These are phyloP conservation scores for Epirrita christyi DNA, from an alignment of 2,888 invertebrate genomes.

Conservation along the genomic window DNA sequence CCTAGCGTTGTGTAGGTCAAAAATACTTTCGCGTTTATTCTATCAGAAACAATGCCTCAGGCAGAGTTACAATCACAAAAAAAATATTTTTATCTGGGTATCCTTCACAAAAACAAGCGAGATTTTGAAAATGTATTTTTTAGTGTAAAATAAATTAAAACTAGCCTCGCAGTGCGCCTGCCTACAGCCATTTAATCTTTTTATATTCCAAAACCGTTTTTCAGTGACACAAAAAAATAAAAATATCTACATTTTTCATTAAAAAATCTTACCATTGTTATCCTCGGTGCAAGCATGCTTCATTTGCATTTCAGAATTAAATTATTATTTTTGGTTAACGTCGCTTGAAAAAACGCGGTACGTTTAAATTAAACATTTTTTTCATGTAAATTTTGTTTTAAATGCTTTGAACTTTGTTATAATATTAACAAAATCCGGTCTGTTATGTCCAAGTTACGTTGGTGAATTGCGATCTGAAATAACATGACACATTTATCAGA, in stretches of 20 bases:
- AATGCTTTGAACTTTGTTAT: constrained; percentile 7
- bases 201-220: constrained; percentile 1
- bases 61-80: too few relatives aligned
- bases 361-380: constrained; percentile 17
- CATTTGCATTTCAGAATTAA: constrained; percentile 45
- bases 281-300: constrained; percentile 35
- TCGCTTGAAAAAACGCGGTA: constrained; percentile 16
- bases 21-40: too few relatives aligned
- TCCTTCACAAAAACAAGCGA: too few relatives aligned
- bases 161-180: not conserved
- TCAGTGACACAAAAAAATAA: constrained; percentile 19
- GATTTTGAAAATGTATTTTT: not conserved
- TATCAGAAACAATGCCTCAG: too few relatives aligned
- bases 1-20: too few relatives aligned
- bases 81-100: too few relatives aligned
- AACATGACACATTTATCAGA: too few relatives aligned
- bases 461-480: too few relatives aligned
- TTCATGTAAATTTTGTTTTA: constrained; percentile 11
- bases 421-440: too few relatives aligned
- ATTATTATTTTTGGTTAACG: constrained; percentile 30
- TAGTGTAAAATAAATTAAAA: not conserved
- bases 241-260: constrained; percentile 21
- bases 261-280: constrained; percentile 37
- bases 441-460: too few relatives aligned
- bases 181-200: not conserved